A percentile compares a stretch with the other conserved stretches of the same genome.
Conservation (phyloP, 1,140 invertebrate genomes). For the Hylaeus anthracinus region DNA sequence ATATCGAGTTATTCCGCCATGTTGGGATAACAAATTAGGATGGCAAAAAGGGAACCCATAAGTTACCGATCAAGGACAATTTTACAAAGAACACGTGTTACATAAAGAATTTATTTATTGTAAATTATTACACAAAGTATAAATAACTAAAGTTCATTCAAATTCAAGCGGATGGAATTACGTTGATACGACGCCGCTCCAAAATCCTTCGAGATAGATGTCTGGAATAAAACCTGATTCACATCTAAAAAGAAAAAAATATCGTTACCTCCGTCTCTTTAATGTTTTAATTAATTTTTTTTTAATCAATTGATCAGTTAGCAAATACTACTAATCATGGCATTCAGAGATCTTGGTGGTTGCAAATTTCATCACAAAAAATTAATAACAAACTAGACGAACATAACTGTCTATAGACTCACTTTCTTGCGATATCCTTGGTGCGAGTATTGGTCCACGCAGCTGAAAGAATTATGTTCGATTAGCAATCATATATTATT, state of each 20-base stretch:
- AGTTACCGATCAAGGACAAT: background rate
- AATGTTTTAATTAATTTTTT: no score
- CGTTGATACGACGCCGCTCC: background rate
- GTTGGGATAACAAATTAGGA: no score
- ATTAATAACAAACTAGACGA: background rate
- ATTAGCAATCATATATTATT: background rate
- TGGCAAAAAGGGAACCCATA: no score
- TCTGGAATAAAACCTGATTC: background rate
- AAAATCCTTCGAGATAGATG: no score
- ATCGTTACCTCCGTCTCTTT: no score
- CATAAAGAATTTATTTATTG: constrained; percentile 8
- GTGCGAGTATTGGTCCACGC: no score
- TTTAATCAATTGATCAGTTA: constrained; percentile 34
- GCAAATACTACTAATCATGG: constrained; percentile 68
- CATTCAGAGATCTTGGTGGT: constrained; percentile 67
- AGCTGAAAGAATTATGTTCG: background rate
- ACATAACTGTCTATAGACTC: background rate
- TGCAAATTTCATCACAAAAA: constrained; percentile 32
- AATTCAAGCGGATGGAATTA: background rate
- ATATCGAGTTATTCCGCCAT: no score
- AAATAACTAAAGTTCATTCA: background rate
- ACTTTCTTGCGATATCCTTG: background rate
- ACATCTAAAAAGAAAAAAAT: background rate
- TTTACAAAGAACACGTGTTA: no score
- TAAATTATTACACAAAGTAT: background rate